Evolutionary conservation across 2,113 vertebrate genomes (phyloP).

Genomic region (Tapirus terrestris): DNA sequence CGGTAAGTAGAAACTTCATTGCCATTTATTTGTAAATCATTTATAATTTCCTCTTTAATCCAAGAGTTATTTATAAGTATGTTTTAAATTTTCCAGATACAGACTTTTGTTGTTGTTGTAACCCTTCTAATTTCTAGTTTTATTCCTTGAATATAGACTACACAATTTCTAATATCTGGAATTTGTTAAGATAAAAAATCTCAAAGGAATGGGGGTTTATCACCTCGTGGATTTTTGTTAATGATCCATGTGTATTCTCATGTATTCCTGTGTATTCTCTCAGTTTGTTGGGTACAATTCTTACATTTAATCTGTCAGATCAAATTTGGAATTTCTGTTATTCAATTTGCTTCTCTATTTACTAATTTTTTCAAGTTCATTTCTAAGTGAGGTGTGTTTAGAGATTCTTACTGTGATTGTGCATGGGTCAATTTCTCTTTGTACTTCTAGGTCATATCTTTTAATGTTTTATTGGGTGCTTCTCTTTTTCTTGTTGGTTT

Average conservation of each 20-base stretch:
- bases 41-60: background rate
- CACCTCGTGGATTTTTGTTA: background rate
- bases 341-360: background rate
- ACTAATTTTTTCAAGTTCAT: background rate
- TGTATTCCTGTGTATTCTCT: background rate
- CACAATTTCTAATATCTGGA: background rate
- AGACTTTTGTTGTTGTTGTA: background rate
- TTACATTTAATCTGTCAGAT: background rate
- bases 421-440: background rate
- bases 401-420: background rate
- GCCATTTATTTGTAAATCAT: background rate
- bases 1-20: background rate
- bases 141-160: background rate
- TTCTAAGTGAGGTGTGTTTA: background rate
- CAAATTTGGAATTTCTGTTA: background rate
- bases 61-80: background rate
- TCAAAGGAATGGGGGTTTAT: background rate
- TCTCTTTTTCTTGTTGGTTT: slow-evolving; percentile 17
- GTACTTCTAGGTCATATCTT: background rate
- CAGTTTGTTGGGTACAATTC: background rate
- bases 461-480: background rate
- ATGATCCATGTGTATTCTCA: background rate
- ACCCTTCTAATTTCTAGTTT: background rate
- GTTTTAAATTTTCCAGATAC: background rate
- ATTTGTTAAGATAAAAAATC: background rate